Base-by-base conservation (phyloP, 2,888 invertebrate species). In the Camponotus fellah region DNA sequence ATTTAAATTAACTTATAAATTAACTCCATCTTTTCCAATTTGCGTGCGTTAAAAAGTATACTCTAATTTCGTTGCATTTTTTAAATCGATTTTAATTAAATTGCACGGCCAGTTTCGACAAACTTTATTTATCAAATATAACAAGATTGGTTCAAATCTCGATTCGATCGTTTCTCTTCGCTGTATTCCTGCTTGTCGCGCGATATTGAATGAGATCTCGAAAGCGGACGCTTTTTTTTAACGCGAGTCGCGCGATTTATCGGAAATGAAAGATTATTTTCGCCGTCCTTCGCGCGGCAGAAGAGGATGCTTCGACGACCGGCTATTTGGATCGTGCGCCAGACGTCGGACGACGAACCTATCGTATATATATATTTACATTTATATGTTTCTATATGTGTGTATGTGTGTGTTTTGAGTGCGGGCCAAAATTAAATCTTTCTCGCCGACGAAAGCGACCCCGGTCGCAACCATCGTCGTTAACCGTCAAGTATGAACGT, bases 401-500 rank as follows among this genome's bases (percentile, higher is more conserved):
- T 2, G 17, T 26, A 26, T 10, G 21, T 58, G 62, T 49, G 82
- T 72, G 66, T 81, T 82, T 84, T 65, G 77, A 69, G 65, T 83
- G 79, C 74, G 75, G 74, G 87, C 86, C 89, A 89, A 89, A 89
- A 89, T 87, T 89, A 86, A 89, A 86, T 87, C 74, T 72, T 72
- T 72, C 79, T 60, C 71, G 60, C 69, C 56, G 56, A 68, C 85
- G 68, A 83, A 68, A 64, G 77, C 49, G 76, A 64, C 74, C 58
- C 43, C 60, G 43, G 56, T n/a, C 75, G 62, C 81, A 26, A 26
- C 26, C 26, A 21, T 9, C 80, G 77, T 62, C 69, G 84, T 83
- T 76, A 80, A 75, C 83, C 76, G 58, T 43, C 68, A 46, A 76
- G 26, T 72, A 84, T 72, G 71, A 69, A 68, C 46, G 46, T 80